phyloP scores from a whole-genome alignment of 2,888 invertebrate species.

The Lasioglossum zephyrum region DNA sequence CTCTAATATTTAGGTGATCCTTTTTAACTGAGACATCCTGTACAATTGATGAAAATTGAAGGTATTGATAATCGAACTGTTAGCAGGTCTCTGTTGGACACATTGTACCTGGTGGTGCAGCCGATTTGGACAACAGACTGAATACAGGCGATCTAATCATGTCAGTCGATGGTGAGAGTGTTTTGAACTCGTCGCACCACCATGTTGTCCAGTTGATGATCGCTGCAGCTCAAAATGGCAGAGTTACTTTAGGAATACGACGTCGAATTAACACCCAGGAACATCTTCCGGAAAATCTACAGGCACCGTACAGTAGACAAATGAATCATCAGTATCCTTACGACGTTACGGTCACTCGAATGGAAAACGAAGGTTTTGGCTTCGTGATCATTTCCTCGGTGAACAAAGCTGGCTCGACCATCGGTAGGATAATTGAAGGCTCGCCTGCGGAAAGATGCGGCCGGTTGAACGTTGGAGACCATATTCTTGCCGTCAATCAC shows the following conservation, averaged over 20 bases:
- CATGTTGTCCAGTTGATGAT: slow-evolving; percentile 97
- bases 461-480: slow-evolving; percentile 95
- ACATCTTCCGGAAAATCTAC: slow-evolving; percentile 83
- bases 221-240: slow-evolving; percentile 93
- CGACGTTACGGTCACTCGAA: slow-evolving; percentile 95
- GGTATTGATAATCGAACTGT: slow-evolving; percentile 71
- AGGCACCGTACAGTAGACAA: slow-evolving; percentile 79
- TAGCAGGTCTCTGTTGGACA: slow-evolving; percentile 95
- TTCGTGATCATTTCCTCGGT: slow-evolving; percentile 99
- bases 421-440: slow-evolving; percentile 97
- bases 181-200: slow-evolving; percentile 95
- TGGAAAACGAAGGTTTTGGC: slow-evolving; percentile 98
- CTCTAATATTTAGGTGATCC: background rate
- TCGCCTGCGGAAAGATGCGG: slow-evolving; percentile 98
- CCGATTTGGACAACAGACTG: slow-evolving; percentile 95
- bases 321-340: slow-evolving; percentile 88
- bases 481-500: slow-evolving; percentile 97
- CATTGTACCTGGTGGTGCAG: slow-evolving; percentile 98
- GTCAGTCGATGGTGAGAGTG: slow-evolving; percentile 94
- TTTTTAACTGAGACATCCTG: background rate
- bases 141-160: slow-evolving; percentile 97
- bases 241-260: slow-evolving; percentile 92
- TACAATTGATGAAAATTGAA: slow-evolving; percentile 24
- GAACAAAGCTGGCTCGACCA: slow-evolving; percentile 94
- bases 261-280: slow-evolving; percentile 86